Percentiles rank a stretch among this genome's conserved stretches.
phyloP scores from a whole-genome alignment of 1,140 invertebrate genomes.

The Xylocopa sonorina region DNA sequence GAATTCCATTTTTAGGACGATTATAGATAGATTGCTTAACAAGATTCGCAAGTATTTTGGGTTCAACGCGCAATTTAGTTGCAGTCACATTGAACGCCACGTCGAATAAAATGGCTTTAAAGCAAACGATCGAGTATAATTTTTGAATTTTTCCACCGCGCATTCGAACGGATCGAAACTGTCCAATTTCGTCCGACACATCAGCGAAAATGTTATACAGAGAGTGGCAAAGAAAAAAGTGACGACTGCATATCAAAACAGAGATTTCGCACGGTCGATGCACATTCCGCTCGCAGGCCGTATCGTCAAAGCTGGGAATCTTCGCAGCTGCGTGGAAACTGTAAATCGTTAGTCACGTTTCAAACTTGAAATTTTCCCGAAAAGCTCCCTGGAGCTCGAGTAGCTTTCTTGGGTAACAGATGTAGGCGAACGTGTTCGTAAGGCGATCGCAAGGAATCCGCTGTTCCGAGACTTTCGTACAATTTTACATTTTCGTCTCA shows the following conservation, averaged over 20 bases:
- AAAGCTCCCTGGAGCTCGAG: background rate
- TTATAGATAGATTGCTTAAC: background rate
- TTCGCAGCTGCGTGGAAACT: background rate
- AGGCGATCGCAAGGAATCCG: background rate
- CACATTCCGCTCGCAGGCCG: background rate
- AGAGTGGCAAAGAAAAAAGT: background rate
- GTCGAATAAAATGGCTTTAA: no score
- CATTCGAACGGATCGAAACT: background rate
- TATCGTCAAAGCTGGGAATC: background rate
- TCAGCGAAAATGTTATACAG: no score
- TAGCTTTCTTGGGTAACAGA: background rate
- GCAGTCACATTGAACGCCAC: no score
- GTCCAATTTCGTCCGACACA: background rate
- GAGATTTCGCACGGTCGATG: background rate
- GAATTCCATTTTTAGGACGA: background rate
- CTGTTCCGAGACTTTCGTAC: background rate
- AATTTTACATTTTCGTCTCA: background rate
- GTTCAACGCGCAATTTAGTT: no score
- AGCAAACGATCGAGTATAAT: background rate
- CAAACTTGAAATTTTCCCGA: constrained; percentile 9
- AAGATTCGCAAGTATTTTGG: background rate
- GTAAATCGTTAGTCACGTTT: constrained; percentile 41
- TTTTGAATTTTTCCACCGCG: constrained; percentile 14
- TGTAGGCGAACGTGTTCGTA: constrained; percentile 11
- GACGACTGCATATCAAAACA: background rate